Evolutionary conservation across 2,888 invertebrate species (phyloP).

Genomic region (Dione vanillae): DNA sequence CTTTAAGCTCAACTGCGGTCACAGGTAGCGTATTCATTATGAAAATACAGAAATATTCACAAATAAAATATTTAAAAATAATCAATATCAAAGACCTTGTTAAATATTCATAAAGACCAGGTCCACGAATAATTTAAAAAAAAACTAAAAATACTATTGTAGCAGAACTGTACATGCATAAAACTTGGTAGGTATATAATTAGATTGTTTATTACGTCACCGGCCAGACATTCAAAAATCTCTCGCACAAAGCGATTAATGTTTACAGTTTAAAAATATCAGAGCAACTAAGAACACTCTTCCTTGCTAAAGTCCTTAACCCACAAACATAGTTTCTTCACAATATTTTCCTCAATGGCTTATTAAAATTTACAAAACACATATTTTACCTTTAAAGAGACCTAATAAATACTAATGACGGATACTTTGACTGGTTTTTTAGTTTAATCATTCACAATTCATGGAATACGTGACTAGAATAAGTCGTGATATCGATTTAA

Average conservation of each 20-base stretch:
- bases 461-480: slow-evolving; percentile 3
- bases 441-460: slow-evolving; percentile 10
- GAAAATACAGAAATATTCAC: too few species aligned
- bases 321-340: slow-evolving; percentile 20
- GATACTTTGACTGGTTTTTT: slow-evolving; percentile 7
- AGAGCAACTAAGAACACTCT: background rate
- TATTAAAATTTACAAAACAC: background rate
- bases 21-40: too few species aligned
- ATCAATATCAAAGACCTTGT: too few species aligned
- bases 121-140: too few species aligned
- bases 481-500: slow-evolving; percentile 6
- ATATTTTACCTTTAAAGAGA: slow-evolving; percentile 1
- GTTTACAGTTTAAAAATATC: slow-evolving; percentile 7
- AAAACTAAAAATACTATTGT: background rate
- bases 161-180: background rate
- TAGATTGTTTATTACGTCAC: background rate
- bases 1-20: too few species aligned
- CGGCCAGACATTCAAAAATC: slow-evolving; percentile 2
- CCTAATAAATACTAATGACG: background rate
- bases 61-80: too few species aligned
- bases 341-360: slow-evolving; percentile 1
- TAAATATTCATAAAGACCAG: too few species aligned
- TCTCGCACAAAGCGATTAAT: background rate
- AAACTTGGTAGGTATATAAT: too few species aligned
- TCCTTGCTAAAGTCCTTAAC: slow-evolving; percentile 27